phyloP scores from a whole-genome alignment of 1,140 invertebrate species.

The Macrobrachium rosenbergii region DNA sequence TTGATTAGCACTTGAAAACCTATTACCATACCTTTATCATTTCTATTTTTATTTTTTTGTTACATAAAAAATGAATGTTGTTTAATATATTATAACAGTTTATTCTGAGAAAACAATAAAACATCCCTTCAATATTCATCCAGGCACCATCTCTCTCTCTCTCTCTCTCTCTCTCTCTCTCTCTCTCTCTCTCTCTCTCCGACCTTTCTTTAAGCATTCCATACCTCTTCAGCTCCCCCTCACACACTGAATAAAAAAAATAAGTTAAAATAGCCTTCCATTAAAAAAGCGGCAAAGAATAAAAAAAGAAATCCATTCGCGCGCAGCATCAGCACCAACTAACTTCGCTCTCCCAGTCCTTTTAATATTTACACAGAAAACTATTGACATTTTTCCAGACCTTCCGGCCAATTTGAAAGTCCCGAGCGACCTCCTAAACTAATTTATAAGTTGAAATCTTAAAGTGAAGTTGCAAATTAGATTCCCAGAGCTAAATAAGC shows the following conservation, averaged over 20 bases:
- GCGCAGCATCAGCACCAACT: too few relatives aligned
- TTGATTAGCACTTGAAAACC: neutral
- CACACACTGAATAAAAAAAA: too few relatives aligned
- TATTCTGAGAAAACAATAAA: too few relatives aligned
- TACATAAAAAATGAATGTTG: too few relatives aligned
- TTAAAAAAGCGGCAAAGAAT: too few relatives aligned
- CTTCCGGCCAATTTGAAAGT: constrained; percentile 21
- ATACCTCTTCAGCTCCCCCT: neutral
- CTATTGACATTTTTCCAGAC: constrained; percentile 18
- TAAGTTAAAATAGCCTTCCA: too few relatives aligned
- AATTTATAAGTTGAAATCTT: constrained; percentile 43
- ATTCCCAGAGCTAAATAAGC: constrained; percentile 34
- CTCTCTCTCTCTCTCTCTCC: neutral
- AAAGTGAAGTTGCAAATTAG: constrained; percentile 41
- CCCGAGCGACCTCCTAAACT: constrained; percentile 35
- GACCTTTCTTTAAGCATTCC: neutral
- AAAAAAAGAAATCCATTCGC: too few relatives aligned
- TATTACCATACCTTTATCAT: neutral
- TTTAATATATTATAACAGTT: too few relatives aligned
- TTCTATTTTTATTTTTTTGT: neutral
- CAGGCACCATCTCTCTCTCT: neutral
- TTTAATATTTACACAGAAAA: constrained; percentile 20
- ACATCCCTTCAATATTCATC: neutral
- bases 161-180: constrained; percentile 1
- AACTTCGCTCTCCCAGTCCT: constrained; percentile 3